Percentiles rank a stretch among this genome's conserved stretches.
These are phyloP conservation scores for Astatotilapia flaviijosephi DNA, from an alignment of 2,113 vertebrate genomes.

Conservation along the genomic window DNA sequence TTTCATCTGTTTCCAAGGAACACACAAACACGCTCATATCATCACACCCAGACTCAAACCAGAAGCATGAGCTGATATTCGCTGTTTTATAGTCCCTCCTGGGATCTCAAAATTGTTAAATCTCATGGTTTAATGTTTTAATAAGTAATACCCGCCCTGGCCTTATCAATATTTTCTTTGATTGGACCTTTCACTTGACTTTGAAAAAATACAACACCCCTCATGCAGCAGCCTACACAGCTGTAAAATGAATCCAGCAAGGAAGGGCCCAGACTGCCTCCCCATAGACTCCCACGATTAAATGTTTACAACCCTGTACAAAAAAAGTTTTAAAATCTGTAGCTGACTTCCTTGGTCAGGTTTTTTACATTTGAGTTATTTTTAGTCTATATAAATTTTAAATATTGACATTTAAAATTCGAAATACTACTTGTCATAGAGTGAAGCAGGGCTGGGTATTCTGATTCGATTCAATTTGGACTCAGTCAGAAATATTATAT, in stretches of 20 bases:
- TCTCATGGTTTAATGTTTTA: background rate
- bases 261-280: background rate
- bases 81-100: background rate
- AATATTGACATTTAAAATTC: background rate
- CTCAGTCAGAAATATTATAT: background rate
- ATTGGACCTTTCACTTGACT: background rate
- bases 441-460: background rate
- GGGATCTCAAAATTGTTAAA: constrained; percentile 5
- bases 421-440: background rate
- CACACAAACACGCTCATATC: constrained; percentile 37
- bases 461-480: background rate
- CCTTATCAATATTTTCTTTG: background rate
- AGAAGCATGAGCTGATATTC: constrained; percentile 19
- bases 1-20: constrained; percentile 64
- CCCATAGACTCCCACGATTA: background rate
- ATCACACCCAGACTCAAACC: constrained; percentile 17
- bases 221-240: background rate
- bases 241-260: background rate
- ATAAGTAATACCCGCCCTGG: background rate
- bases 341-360: background rate
- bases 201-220: background rate
- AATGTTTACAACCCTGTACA: background rate
- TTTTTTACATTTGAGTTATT: background rate
- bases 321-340: background rate
- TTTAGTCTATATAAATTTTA: background rate